Percentiles rank a stretch among this genome's conserved stretches.
phyloP scores from a whole-genome alignment of 2,888 invertebrate species.

The Agrotis puta region DNA sequence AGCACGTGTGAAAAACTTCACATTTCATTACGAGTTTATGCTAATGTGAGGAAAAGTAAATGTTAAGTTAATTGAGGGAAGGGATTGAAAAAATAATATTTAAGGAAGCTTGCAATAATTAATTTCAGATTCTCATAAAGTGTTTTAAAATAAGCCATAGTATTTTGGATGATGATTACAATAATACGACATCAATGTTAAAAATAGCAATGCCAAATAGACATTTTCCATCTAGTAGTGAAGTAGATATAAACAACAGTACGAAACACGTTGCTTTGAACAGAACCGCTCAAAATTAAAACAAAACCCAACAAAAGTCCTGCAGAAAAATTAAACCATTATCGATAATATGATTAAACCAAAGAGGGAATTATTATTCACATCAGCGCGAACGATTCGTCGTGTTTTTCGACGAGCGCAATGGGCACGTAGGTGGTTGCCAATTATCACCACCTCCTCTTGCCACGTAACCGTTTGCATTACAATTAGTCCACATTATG shows the following conservation, averaged over 20 bases:
- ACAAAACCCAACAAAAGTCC: constrained; percentile 3
- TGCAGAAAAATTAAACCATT: constrained; percentile 46
- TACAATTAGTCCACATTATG: constrained; percentile 76
- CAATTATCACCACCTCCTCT: constrained; percentile 64
- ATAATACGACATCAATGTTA: background rate
- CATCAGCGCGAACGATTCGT: constrained; percentile 52
- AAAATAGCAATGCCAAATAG: background rate
- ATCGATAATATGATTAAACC: constrained; percentile 51
- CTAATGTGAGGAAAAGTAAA: constrained; percentile 43
- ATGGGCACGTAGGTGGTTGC: constrained; percentile 57
- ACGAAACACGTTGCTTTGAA: background rate
- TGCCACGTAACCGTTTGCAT: constrained; percentile 70
- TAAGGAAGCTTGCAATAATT: background rate
- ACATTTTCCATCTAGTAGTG: background rate
- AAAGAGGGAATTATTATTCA: constrained; percentile 57
- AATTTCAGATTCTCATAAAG: background rate
- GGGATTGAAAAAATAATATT: constrained; percentile 6
- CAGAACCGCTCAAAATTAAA: background rate
- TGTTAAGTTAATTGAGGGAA: constrained; percentile 40
- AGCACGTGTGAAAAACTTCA: constrained; percentile 60
- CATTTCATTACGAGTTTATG: constrained; percentile 52
- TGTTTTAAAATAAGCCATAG: background rate
- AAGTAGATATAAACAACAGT: background rate
- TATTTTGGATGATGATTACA: background rate
- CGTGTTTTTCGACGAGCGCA: constrained; percentile 54